Percentiles rank a stretch among this genome's conserved stretches.
Conservation (phyloP, 1,140 invertebrate genomes). For the Homarus americanus region DNA sequence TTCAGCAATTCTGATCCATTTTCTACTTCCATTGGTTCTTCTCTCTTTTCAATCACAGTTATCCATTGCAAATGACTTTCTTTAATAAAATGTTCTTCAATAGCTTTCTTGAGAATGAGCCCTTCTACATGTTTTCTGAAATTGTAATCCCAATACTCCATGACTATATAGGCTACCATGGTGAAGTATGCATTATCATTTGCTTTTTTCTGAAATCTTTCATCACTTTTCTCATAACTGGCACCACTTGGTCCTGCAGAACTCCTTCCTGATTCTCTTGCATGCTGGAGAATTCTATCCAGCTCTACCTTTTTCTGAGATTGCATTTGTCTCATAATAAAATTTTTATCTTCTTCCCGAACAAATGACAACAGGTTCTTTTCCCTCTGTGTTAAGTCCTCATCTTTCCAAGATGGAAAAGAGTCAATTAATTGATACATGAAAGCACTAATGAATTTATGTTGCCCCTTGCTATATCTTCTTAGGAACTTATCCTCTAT, state of each 20-base stretch:
- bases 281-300: neutral
- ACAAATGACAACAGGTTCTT: neutral
- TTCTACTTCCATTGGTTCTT: no score
- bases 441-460: neutral
- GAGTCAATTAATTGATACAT: neutral
- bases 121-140: slow-evolving; percentile 3
- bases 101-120: slow-evolving; percentile 12
- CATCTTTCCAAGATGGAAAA: neutral
- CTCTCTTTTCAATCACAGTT: neutral
- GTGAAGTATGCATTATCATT: neutral
- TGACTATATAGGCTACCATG: neutral
- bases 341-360: neutral
- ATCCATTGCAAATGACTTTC: slow-evolving; percentile 14
- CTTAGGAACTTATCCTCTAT: slow-evolving; percentile 25
- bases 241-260: neutral
- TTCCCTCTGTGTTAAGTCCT: neutral
- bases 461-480: neutral
- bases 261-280: neutral
- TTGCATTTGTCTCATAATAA: neutral
- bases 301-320: neutral
- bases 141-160: neutral
- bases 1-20: neutral
- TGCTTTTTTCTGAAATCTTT: neutral
- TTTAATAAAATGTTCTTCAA: slow-evolving; percentile 2
- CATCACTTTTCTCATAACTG: neutral